Evolutionary conservation across 2,888 invertebrate species (phyloP), one percentile per base, ranked within the genome.

Genomic region (Trachelus tabidus): DNA sequence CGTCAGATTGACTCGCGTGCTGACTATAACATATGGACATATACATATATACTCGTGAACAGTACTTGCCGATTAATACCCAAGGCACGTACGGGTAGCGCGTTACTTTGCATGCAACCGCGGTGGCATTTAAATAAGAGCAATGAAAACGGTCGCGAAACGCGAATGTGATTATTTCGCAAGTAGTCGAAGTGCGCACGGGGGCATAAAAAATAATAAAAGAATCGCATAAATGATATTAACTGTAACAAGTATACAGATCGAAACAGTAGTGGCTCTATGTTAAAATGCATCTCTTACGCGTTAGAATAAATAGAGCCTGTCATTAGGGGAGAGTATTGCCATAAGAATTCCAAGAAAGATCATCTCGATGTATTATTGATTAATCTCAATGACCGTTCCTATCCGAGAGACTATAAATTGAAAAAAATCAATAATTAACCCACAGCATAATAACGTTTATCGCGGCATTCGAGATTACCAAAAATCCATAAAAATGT

Each of bases 151-250:
- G 80, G 74, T 77, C 80, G 81, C 76, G 79, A 77, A 84, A 84
- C 82, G 78, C 83, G 81, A 83, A 83, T 82, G 77, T 81, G 83
- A 84, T 84, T 86, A 85, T 84, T 85, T 82, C 77, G 79, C 81
- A 79, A 79, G 71, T 75, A 76, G 71, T 33, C 34, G 75, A 73
- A 76, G 76, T 31, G 75, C 9, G 23, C 23, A 6, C 23, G 56
- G 56, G 23, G 56, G 56, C 9, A 9, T 56, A 56, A 56, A 15
- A 9, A 56, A 56, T 56, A 56, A 56, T 56, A 56, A 56, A 23
- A 56, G 23, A 23, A 23, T 56, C 23, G 6, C 23, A 56, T 56
- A 23, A 56, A 56, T 9, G 56, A 56, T 56, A 56, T 23, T 23
- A 6, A 23, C 23, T 9, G 23, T 56, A 56, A 9, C 56, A 56